Evolutionary conservation across 2,888 invertebrate species (phyloP).

Genomic region (Hybos culiciformis): DNA sequence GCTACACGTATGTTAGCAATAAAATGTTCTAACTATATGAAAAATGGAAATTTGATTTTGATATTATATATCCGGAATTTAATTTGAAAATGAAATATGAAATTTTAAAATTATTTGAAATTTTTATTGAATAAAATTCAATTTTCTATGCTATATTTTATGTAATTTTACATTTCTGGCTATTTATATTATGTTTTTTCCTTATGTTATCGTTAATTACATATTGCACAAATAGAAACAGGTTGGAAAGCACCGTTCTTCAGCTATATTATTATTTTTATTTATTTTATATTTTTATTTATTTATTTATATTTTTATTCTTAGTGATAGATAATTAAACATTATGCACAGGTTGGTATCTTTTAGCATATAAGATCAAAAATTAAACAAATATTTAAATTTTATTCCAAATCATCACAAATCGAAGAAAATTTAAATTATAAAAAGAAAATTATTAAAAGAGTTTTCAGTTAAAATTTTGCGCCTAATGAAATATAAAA

Average conservation of each 20-base stretch:
- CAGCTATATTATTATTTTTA: slow-evolving; percentile 32
- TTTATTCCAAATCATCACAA: background rate
- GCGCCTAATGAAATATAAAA: no score
- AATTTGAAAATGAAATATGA: slow-evolving; percentile 6
- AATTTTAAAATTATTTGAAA: slow-evolving; percentile 10
- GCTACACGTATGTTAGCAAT: slow-evolving; percentile 23
- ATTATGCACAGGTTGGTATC: slow-evolving; percentile 15
- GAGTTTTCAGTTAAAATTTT: no score
- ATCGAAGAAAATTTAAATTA: background rate
- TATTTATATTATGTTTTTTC: background rate
- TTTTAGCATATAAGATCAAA: slow-evolving; percentile 14
- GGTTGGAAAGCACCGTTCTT: slow-evolving; percentile 38
- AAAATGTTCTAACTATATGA: slow-evolving; percentile 11
- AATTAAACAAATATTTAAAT: slow-evolving; percentile 11
- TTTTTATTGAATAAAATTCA: slow-evolving; percentile 3
- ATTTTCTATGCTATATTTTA: slow-evolving; percentile 1
- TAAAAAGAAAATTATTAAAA: background rate
- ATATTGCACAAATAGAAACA: slow-evolving; percentile 36
- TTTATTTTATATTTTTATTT: slow-evolving; percentile 18
- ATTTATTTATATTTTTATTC: slow-evolving; percentile 16
- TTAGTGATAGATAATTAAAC: slow-evolving; percentile 7
- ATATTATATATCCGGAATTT: slow-evolving; percentile 4
- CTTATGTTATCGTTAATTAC: slow-evolving; percentile 14
- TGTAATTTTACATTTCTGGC: background rate
- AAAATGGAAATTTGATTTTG: slow-evolving; percentile 10